Base-by-base conservation (phyloP, 2,888 invertebrate genomes). In the Nysson spinosus region DNA sequence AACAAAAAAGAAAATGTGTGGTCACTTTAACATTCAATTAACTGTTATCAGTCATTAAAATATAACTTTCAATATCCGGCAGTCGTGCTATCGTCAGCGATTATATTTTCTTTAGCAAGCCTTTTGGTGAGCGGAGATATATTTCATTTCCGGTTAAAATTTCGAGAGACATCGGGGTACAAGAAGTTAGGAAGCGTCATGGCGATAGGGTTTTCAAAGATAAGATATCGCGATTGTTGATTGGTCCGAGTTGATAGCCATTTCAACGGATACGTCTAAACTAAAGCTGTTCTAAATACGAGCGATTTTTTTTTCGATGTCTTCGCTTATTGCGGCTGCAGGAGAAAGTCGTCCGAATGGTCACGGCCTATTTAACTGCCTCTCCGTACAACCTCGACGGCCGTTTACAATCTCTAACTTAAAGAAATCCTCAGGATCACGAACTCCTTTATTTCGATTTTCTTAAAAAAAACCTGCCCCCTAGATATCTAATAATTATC, bases 311-410 rank as follows among this genome's bases (percentile, higher is more conserved):
- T 62, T 12, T 16, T 12, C 44, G 44, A 63, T 56, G 66, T 76
- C 69, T 74, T 75, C 75, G 72, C 57, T 71, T 37, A 56, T 74
- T 72, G 77, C 71, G 71, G 56, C 40, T 69, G 52, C 65, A 58
- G 76, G 83, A 83, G 83, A 83, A 83, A 83, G 83, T 82, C 76
- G 77, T 70, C 51, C 74, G 77, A 80, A 82, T 79, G 75, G 82
- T 81, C 79, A 81, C 82, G 81, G 79, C 78, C 82, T 83, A 82
- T 83, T 83, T 83, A 81, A 72, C 78, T 57, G 65, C 77, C 52
- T 72, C 61, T 46, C 28, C 30, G 65, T 50, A 61, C 64, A 64
- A 56, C 43, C 67, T 64, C 61, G 40, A 24, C 44, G 44, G 14
- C 22, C 34, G 4, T n/a, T 51, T 42, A 51, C 65, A 34, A 68